phyloP scores from a whole-genome alignment of 2,888 invertebrate species.

The Drosophila formosana region DNA sequence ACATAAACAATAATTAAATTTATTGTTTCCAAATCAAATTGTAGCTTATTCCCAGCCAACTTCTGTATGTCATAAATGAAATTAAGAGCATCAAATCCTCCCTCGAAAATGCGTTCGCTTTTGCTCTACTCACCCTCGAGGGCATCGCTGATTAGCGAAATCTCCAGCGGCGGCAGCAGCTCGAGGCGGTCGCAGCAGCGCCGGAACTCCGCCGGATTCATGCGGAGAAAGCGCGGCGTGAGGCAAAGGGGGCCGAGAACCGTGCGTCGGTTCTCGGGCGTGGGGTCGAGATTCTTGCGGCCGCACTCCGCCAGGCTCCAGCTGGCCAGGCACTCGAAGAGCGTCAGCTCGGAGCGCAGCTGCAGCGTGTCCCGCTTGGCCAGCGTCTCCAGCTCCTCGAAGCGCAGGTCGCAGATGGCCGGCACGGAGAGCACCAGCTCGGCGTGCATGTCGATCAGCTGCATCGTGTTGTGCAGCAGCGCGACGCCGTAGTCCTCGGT shows the following conservation, averaged over 20 bases:
- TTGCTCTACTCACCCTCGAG: constrained; percentile 75
- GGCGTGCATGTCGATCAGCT: constrained; percentile 85
- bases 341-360: constrained; percentile 82
- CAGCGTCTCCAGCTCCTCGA: constrained; percentile 85
- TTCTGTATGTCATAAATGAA: no score
- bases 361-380: constrained; percentile 84
- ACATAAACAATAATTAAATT: no score
- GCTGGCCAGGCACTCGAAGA: constrained; percentile 84
- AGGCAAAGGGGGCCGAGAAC: constrained; percentile 84
- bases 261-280: constrained; percentile 83
- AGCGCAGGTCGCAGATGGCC: constrained; percentile 82
- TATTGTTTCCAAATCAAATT: no score
- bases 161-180: constrained; percentile 82
- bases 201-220: constrained; percentile 81
- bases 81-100: no score
- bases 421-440: constrained; percentile 81
- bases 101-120: not conserved
- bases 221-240: constrained; percentile 83
- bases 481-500: constrained; percentile 84
- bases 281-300: constrained; percentile 82
- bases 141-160: constrained; percentile 80
- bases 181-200: constrained; percentile 84
- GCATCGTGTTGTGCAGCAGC: constrained; percentile 84
- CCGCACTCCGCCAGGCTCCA: constrained; percentile 85
- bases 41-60: no score